Evolutionary conservation across 2,797 vertebrate species (phyloP).

Genomic region (Sphenodon punctatus): DNA sequence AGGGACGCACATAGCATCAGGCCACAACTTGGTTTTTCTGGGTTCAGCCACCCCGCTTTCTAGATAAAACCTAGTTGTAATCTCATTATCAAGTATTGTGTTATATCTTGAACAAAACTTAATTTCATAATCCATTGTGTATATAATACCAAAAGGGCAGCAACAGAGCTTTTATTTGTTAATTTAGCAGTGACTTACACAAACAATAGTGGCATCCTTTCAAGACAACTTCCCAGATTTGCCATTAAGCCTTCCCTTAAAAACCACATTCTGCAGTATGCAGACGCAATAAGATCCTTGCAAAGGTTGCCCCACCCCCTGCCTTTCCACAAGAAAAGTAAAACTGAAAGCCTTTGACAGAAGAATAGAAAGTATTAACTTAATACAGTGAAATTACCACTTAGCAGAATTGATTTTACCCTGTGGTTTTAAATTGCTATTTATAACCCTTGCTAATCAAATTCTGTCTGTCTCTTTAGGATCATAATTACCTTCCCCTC

Average conservation of each 20-base stretch:
- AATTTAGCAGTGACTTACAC: neutral
- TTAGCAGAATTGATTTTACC: slow-evolving; percentile 4
- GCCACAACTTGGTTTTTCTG: neutral
- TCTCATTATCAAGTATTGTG: neutral
- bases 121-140: too few relatives aligned
- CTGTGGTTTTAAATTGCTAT: slow-evolving; percentile 12
- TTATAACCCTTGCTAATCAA: neutral
- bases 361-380: neutral
- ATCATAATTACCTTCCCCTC: neutral
- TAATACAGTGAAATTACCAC: neutral
- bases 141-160: too few relatives aligned
- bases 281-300: neutral
- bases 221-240: neutral
- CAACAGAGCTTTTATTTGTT: too few relatives aligned
- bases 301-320: neutral
- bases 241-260: neutral
- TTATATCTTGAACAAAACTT: neutral
- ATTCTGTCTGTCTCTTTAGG: neutral
- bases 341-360: neutral
- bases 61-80: too few relatives aligned
- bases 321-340: neutral
- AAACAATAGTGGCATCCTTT: neutral
- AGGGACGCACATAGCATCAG: too few relatives aligned
- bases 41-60: too few relatives aligned
- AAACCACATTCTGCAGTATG: neutral